Percentiles rank a stretch among this genome's conserved stretches.
phyloP scores from a whole-genome alignment of 2,888 invertebrate species.

The Archips crataeganus region DNA sequence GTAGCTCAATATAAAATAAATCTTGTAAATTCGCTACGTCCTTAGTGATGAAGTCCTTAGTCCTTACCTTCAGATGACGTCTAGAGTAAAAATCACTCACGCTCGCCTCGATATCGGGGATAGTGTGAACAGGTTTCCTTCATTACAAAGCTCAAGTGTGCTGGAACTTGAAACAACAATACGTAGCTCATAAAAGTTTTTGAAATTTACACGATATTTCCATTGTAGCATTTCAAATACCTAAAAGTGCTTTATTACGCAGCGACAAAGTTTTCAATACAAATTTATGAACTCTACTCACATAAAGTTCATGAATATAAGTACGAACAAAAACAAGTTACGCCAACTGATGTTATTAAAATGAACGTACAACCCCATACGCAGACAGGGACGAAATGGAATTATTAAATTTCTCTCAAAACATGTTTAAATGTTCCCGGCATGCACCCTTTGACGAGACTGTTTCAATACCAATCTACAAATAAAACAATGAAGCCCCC shows the following conservation, averaged over 20 bases:
- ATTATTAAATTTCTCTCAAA: slow-evolving; percentile 13
- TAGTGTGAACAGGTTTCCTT: no score
- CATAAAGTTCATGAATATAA: background rate
- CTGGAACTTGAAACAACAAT: no score
- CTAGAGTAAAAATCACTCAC: no score
- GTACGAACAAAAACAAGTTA: slow-evolving; percentile 1
- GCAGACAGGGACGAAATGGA: background rate
- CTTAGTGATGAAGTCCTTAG: no score
- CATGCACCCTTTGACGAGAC: slow-evolving; percentile 2
- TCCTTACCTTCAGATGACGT: no score
- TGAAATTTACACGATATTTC: no score
- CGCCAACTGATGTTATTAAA: background rate
- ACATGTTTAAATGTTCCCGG: background rate
- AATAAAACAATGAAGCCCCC: background rate
- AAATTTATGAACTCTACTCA: background rate
- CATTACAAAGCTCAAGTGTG: no score
- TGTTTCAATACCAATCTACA: background rate
- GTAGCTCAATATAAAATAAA: no score
- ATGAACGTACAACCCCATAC: slow-evolving; percentile 6
- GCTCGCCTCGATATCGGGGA: no score
- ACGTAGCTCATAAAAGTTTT: no score
- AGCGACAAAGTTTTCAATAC: background rate
- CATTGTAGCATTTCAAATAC: no score
- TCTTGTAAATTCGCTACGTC: no score
- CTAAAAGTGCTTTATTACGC: background rate